Evolutionary conservation across 2,797 vertebrate species (phyloP), one percentile per base, ranked within the genome.

Genomic region (Bryconaethiops microstoma): DNA sequence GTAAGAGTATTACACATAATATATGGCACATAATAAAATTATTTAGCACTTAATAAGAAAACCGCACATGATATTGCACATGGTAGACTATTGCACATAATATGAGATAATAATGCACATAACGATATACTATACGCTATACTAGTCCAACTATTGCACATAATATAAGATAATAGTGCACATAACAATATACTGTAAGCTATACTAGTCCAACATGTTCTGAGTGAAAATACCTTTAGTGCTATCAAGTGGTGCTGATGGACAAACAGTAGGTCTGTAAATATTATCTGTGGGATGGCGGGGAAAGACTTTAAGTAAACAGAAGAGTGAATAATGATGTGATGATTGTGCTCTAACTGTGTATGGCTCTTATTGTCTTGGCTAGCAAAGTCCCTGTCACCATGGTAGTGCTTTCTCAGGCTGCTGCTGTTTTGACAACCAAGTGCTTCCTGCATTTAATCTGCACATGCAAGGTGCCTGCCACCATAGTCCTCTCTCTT

Each of bases 401-500:
- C 76, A 69, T 57, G 78, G 75, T 75, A 74, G 63, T 55, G 72
- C 70, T 77, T 63, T 64, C 75, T 70, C 64, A 54, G 57, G 65
- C 48, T 70, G 42, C 57, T 14, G 81, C 71, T 79, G 74, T 77
- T 80, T 81, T 77, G 74, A 69, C 62, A 83, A 88, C 85, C 83
- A 80, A 86, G 85, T 91, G 85, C 89, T 88, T 89, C 88, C 89
- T 90, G 69, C 64, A 62, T 76, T 77, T 83, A 69, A 83, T 90
- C 81, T 82, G 77, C 83, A 85, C 77, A 57, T 89, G 77, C 83
- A 65, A 72, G 67, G 78, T 75, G 42, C 54, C 80, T 78, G 84
- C 87, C 80, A 83, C 84, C 42, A 39, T 84, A 75, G 42, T 42
- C 10, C 21, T 84, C 55, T 57, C 5, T 21, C 21, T 85, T 80